Conservation (phyloP, 92 coral and sea anemone genomes). For the Zoanthus sansibaricus region DNA sequence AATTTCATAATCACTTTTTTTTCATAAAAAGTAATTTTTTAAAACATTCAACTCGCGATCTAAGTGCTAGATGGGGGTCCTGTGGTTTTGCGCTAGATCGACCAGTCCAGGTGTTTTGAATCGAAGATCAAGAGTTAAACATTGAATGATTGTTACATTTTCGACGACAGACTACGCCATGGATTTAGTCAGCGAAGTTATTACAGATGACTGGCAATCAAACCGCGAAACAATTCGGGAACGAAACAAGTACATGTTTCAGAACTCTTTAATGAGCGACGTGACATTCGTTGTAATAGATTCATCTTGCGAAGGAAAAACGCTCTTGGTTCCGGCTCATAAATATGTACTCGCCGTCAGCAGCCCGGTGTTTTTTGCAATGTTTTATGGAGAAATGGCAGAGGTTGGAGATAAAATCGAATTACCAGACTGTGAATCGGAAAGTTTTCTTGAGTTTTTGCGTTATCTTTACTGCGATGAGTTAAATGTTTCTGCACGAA, state of each 20-base stretch:
- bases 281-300: constrained; percentile 65
- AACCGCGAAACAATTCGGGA: constrained; percentile 69
- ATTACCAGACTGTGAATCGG: constrained; percentile 73
- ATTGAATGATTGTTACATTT: too few relatives aligned
- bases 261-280: constrained; percentile 66
- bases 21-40: too few relatives aligned
- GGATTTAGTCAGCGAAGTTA: constrained; percentile 66
- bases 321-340: constrained; percentile 64
- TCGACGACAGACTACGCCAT: background rate
- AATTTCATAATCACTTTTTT: too few relatives aligned
- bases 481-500: constrained; percentile 65
- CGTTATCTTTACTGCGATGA: constrained; percentile 80
- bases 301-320: constrained; percentile 41
- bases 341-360: constrained; percentile 77
- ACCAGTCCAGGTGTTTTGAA: background rate
- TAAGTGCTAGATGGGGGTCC: too few relatives aligned
- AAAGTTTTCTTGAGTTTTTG: constrained; percentile 73
- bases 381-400: constrained; percentile 80
- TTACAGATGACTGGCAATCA: constrained; percentile 71
- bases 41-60: too few relatives aligned
- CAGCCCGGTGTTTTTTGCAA: constrained; percentile 82
- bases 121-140: background rate
- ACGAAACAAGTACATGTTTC: constrained; percentile 71
- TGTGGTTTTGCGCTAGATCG: background rate
- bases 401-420: constrained; percentile 58